Percentiles rank a stretch among this genome's conserved stretches.
phyloP scores from a whole-genome alignment of 1,140 invertebrate species.

The Glomeris maerens region DNA sequence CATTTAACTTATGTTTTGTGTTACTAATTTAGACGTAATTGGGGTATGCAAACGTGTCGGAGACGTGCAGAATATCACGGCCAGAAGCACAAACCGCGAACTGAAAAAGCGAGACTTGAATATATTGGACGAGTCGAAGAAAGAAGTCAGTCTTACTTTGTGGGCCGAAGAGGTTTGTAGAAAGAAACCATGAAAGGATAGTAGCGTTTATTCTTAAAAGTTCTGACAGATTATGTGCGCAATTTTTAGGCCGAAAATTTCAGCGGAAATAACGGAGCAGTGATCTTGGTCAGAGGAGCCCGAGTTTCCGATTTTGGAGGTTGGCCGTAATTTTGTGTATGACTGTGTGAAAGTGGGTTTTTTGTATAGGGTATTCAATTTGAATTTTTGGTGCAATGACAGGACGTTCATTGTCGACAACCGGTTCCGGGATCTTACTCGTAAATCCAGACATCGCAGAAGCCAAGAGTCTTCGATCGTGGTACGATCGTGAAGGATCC shows the following conservation, averaged over 20 bases:
- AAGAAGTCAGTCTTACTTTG: conserved; percentile 48
- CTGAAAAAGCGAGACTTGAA: conserved; percentile 77
- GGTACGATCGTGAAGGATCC: conserved; percentile 56
- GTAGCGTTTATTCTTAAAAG: background rate
- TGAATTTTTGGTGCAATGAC: conserved; percentile 6
- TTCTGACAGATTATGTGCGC: background rate
- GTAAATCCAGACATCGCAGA: conserved; percentile 80
- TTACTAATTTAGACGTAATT: conserved; percentile 68
- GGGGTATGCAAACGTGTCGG: conserved; percentile 63
- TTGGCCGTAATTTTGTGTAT: conserved; percentile 44
- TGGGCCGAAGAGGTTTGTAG: conserved; percentile 35
- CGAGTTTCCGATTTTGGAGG: conserved; percentile 59
- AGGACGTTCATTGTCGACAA: conserved; percentile 29
- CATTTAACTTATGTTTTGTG: conserved; percentile 13
- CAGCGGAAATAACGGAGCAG: conserved; percentile 53
- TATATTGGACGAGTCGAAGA: conserved; percentile 69
- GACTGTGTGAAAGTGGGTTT: conserved; percentile 2
- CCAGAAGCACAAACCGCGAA: conserved; percentile 58
- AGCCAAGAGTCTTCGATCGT: conserved; percentile 68
- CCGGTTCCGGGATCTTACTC: conserved; percentile 33
- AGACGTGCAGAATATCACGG: conserved; percentile 56
- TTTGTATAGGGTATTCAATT: background rate
- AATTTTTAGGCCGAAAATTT: conserved; percentile 61
- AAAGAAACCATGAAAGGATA: background rate
- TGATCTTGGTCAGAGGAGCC: conserved; percentile 67